These are phyloP conservation scores for Drosophila nikananu DNA, from an alignment of 1,140 invertebrate genomes.

Conservation along the genomic window DNA sequence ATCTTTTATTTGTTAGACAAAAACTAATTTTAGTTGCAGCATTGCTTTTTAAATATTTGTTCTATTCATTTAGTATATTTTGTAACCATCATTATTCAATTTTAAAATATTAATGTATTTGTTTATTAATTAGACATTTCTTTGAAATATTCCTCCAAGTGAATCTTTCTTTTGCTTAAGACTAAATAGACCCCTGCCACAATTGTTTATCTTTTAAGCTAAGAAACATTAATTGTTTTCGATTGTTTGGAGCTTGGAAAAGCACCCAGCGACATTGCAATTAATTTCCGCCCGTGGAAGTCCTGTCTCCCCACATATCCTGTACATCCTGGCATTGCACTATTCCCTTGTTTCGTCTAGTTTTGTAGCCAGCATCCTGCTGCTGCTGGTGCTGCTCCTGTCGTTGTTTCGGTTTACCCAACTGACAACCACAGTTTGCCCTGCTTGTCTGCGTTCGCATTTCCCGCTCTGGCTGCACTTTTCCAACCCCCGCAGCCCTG, in stretches of 20 bases:
- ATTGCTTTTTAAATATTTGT: no score
- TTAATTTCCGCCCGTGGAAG: slow-evolving; percentile 10
- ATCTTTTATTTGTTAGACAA: no score
- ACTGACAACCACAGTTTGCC: slow-evolving; percentile 65
- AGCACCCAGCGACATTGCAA: background rate
- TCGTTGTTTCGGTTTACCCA: slow-evolving; percentile 52
- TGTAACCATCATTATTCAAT: no score
- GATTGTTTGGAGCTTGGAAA: background rate
- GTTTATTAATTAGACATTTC: no score
- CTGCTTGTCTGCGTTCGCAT: slow-evolving; percentile 6
- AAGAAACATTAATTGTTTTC: slow-evolving; percentile 11
- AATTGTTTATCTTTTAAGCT: background rate
- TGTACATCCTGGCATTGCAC: background rate
- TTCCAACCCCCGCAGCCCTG: background rate
- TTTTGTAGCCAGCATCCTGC: slow-evolving; percentile 5
- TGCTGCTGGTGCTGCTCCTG: slow-evolving; percentile 17
- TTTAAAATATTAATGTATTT: no score
- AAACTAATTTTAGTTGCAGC: no score
- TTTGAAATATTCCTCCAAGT: no score
- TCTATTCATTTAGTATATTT: no score
- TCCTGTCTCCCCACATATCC: background rate
- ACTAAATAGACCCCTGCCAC: background rate
- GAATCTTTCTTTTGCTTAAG: no score
- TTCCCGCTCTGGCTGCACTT: slow-evolving; percentile 42
- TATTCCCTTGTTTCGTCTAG: background rate